Evolutionary conservation across 2,113 vertebrate genomes (phyloP), one percentile per base, ranked within the genome.

Genomic region (Callocephalon fimbriatum): DNA sequence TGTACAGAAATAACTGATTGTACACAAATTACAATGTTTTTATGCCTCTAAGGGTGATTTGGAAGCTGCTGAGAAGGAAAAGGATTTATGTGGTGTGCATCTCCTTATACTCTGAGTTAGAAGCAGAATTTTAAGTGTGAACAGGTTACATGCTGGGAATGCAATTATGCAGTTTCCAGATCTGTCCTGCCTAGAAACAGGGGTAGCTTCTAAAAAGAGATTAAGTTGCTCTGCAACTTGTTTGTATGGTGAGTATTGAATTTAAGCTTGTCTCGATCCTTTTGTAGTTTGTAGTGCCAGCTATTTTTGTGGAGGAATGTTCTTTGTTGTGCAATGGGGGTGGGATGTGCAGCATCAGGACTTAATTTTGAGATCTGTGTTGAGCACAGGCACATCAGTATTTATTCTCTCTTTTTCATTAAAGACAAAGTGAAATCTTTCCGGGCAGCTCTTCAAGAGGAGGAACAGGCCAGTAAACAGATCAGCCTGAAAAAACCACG

Each of bases 401-500:
- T 25, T 88, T 47, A 58, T 83, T 95, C 47, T 86, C 65, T 90
- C 91, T 71, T 83, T 91, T 81, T 71, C 22, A 42, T 91, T 81
- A 58, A 95, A 99, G 99, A 99, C 97, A 99, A 99, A 99, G 99
- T 99, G 97, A 99, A 99, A 93, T 99, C 99, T 74, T 99, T 99
- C 98, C 99, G 99, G 56, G 98, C 99, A 78, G 96, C 99, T 42
- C 98, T 99, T 10, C 99, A 99, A 97, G 99, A 99, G 61, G 99
- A 99, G 88, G 99, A 99, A 95, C 99, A 99, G 93, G 99, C 99
- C 67, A 99, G 99, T 98, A 99, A 99, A 98, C 99, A 99, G 98
- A 99, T 99, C 88, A 99, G 99, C 95, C 99, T 99, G n/a, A 99
- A 99, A 96, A 99, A 99, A 98, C 99, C 99, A 91, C 98, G 99